phyloP scores from a whole-genome alignment of 2,888 invertebrate species.

The Tachystola acroxantha region DNA sequence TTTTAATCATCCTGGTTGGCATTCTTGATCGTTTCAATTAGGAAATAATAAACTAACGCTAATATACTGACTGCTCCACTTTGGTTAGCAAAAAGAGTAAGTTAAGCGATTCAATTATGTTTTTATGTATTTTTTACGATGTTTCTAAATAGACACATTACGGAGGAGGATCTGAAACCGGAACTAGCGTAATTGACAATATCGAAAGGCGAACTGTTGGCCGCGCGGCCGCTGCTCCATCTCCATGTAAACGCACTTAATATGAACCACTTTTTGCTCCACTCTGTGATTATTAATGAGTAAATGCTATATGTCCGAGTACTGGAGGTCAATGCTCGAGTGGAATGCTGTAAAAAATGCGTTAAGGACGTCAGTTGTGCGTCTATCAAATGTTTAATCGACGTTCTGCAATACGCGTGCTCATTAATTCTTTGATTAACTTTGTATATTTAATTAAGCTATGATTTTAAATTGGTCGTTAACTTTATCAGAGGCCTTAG shows the following conservation, averaged over 20 bases:
- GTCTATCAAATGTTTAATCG: conserved; percentile 48
- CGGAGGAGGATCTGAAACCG: conserved; percentile 67
- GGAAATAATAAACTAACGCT: conserved; percentile 13
- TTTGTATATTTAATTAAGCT: conserved; percentile 46
- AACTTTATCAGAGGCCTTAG: conserved; percentile 10
- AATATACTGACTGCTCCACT: conserved; percentile 26
- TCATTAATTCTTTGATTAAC: conserved; percentile 52
- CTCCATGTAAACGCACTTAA: conserved; percentile 52
- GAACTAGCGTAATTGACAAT: conserved; percentile 66
- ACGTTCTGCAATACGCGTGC: conserved; percentile 40
- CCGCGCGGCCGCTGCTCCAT: conserved; percentile 17
- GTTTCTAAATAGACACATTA: conserved; percentile 40
- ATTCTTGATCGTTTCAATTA: conserved; percentile 11
- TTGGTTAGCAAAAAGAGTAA: conserved; percentile 41
- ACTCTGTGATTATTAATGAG: conserved; percentile 63
- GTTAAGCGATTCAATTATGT: conserved; percentile 50
- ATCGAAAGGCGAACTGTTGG: conserved; percentile 24
- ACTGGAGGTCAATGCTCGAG: conserved; percentile 63
- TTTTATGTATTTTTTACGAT: conserved; percentile 37
- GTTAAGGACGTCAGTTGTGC: conserved; percentile 60
- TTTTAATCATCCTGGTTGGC: conserved; percentile 3
- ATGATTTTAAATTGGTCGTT: conserved; percentile 21
- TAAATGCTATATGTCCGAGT: conserved; percentile 63
- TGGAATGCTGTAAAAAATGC: conserved; percentile 70
- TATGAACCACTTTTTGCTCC: conserved; percentile 63